phyloP scores from a whole-genome alignment of 2,113 vertebrate genomes.

The Lates calcarifer region DNA sequence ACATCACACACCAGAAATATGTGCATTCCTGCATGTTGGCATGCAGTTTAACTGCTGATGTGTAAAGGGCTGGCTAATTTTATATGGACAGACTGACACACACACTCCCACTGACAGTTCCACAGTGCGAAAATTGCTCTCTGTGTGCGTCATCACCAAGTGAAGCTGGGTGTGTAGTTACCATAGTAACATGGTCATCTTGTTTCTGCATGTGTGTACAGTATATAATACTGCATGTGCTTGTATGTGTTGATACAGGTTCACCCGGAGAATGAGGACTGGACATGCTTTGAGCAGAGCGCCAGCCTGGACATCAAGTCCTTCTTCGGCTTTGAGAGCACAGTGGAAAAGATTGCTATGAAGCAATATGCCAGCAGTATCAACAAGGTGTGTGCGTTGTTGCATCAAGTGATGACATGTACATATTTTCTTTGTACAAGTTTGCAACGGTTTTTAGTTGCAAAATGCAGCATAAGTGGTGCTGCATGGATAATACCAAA shows the following conservation, averaged over 20 bases:
- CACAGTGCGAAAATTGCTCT: constrained; percentile 40
- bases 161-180: constrained; percentile 52
- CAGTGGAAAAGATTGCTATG: constrained; percentile 98
- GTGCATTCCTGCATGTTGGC: neutral
- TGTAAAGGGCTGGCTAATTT: constrained; percentile 38
- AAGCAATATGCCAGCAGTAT: constrained; percentile 99
- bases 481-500: neutral
- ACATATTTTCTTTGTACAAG: neutral
- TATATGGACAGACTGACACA: constrained; percentile 44
- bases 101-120: constrained; percentile 30
- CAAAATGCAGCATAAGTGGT: neutral
- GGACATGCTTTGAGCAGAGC: constrained; percentile 98
- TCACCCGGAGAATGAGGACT: constrained; percentile 97
- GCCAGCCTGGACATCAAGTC: constrained; percentile 98
- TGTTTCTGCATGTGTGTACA: constrained; percentile 21
- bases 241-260: constrained; percentile 83
- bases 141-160: constrained; percentile 45
- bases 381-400: constrained; percentile 88
- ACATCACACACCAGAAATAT: neutral
- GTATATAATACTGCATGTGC: constrained; percentile 3
- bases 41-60: constrained; percentile 9
- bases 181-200: constrained; percentile 43
- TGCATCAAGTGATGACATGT: neutral
- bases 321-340: constrained; percentile 99
- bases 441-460: neutral